phyloP scores from a whole-genome alignment of 2,888 invertebrate genomes.

The Lithodes maja region DNA sequence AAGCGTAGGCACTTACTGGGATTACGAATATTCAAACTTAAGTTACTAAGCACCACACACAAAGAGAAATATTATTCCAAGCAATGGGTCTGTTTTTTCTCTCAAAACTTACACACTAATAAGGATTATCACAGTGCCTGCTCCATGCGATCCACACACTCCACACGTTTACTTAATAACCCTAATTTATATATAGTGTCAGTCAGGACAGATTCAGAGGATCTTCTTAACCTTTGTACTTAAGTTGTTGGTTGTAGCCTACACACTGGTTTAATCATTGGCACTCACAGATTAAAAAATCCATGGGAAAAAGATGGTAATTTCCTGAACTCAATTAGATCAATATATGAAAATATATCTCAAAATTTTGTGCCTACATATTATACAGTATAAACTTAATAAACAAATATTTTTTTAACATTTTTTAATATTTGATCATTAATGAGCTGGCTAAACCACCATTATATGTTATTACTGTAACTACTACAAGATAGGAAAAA shows the following conservation, averaged over 20 bases:
- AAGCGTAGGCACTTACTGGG: slow-evolving; percentile 68
- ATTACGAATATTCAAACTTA: slow-evolving; percentile 55
- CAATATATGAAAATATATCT: slow-evolving; percentile 66
- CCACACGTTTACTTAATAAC: slow-evolving; percentile 24
- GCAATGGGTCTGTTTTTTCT: slow-evolving; percentile 42
- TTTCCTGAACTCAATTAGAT: slow-evolving; percentile 61
- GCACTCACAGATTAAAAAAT: slow-evolving; percentile 51
- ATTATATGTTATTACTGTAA: slow-evolving; percentile 63
- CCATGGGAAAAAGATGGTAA: slow-evolving; percentile 45
- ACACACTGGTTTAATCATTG: slow-evolving; percentile 53
- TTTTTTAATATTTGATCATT: slow-evolving; percentile 66
- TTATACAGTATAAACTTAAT: slow-evolving; percentile 54
- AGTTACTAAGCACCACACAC: slow-evolving; percentile 64
- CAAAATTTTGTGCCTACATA: slow-evolving; percentile 62
- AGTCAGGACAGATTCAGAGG: slow-evolving; percentile 63
- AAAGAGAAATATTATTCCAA: slow-evolving; percentile 59
- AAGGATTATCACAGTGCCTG: slow-evolving; percentile 60
- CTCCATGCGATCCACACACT: slow-evolving; percentile 62
- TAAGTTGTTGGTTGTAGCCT: slow-evolving; percentile 65
- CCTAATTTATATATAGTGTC: slow-evolving; percentile 45
- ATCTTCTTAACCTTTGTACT: slow-evolving; percentile 60
- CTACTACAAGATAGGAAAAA: slow-evolving; percentile 52
- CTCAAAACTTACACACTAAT: slow-evolving; percentile 65
- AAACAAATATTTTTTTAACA: slow-evolving; percentile 57
- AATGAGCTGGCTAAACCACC: slow-evolving; percentile 69